phyloP scores from a whole-genome alignment of 2,113 vertebrate species.

The Lycaon pictus region DNA sequence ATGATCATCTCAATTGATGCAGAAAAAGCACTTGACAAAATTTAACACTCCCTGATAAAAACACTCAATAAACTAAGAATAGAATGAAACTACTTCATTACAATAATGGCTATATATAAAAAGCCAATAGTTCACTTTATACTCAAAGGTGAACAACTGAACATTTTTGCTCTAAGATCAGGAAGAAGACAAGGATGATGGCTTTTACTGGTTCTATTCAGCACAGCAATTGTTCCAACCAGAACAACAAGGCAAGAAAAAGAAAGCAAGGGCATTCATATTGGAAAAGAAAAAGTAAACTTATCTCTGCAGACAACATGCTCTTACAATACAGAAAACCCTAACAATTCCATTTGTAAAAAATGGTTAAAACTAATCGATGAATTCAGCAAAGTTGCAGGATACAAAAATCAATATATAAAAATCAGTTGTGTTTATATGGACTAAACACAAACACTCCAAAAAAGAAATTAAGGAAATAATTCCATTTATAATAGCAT shows the following conservation, averaged over 20 bases:
- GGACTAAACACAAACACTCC: neutral
- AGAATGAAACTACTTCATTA: neutral
- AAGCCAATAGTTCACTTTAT: neutral
- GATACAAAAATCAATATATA: neutral
- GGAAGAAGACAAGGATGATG: neutral
- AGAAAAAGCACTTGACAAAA: neutral
- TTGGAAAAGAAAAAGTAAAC: constrained; percentile 23
- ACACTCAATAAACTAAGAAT: neutral
- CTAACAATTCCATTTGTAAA: neutral
- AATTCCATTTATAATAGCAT: neutral
- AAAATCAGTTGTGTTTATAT: neutral
- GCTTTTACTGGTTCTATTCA: neutral
- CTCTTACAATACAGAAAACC: neutral
- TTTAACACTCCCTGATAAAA: neutral
- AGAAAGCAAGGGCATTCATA: neutral
- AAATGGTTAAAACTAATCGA: neutral
- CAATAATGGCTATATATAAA: neutral
- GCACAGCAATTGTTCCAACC: neutral
- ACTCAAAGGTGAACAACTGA: neutral
- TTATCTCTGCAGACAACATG: neutral
- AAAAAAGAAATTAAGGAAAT: constrained; percentile 16
- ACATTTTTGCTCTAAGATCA: neutral
- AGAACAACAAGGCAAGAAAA: neutral
- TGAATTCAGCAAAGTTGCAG: neutral
- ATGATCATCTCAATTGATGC: neutral